Evolutionary conservation across 2,113 vertebrate genomes (phyloP).

Genomic region (Pelecanus crispus): DNA sequence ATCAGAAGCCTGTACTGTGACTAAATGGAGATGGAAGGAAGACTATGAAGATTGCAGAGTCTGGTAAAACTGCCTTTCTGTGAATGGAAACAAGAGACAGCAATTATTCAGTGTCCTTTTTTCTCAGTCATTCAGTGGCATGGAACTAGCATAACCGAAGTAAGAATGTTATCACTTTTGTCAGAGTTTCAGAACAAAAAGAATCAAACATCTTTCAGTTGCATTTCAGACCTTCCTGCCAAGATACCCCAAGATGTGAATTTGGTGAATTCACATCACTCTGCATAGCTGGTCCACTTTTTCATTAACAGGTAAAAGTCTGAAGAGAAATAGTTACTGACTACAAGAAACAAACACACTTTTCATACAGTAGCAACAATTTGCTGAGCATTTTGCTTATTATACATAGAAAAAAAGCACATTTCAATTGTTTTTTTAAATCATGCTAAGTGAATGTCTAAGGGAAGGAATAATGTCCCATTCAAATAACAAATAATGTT

Average conservation of each 20-base stretch:
- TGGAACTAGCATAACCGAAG: neutral
- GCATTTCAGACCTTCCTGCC: neutral
- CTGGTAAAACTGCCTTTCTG: neutral
- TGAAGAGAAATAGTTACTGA: neutral
- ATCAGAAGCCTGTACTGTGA: neutral
- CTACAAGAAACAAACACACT: neutral
- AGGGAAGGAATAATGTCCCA: neutral
- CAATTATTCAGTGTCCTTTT: neutral
- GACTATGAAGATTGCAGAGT: neutral
- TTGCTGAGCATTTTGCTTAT: neutral
- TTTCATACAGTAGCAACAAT: neutral
- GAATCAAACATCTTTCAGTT: neutral
- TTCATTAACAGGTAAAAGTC: neutral
- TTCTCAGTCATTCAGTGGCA: neutral
- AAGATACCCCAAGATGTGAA: neutral
- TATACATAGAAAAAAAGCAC: fast-evolving
- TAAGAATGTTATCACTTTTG: neutral
- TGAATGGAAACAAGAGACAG: neutral
- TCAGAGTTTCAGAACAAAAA: neutral
- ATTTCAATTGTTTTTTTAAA: neutral
- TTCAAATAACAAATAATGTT: neutral
- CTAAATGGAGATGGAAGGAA: neutral
- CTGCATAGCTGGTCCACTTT: neutral
- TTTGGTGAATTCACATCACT: neutral
- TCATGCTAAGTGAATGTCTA: neutral